A percentile compares a stretch with the other conserved stretches of the same genome.
phyloP scores from a whole-genome alignment of 2,888 invertebrate species.

The Escarpia spicata region DNA sequence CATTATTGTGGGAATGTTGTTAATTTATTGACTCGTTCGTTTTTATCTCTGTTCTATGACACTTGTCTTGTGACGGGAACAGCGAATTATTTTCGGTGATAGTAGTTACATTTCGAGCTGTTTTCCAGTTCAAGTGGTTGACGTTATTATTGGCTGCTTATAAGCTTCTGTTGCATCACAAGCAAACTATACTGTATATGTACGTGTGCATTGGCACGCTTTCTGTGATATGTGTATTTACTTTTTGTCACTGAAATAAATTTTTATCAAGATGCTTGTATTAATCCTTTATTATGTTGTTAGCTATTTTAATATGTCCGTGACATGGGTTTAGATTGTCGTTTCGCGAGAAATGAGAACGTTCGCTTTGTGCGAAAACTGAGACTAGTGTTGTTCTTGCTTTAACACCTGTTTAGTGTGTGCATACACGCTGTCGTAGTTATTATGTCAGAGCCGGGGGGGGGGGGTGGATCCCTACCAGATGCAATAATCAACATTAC shows the following conservation, averaged over 20 bases:
- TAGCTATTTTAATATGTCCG: not conserved
- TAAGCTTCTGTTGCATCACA: not conserved
- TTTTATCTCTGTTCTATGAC: not conserved
- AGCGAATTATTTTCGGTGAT: not conserved
- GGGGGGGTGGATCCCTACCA: too few relatives aligned
- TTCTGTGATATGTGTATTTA: not conserved
- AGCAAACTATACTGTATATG: not conserved
- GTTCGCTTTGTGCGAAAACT: too few relatives aligned
- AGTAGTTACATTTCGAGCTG: not conserved
- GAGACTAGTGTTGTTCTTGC: too few relatives aligned
- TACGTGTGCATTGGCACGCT: not conserved
- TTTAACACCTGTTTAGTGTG: too few relatives aligned
- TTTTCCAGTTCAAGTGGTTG: conserved; percentile 4
- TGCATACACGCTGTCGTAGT: too few relatives aligned
- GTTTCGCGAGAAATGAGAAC: not conserved
- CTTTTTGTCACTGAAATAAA: not conserved
- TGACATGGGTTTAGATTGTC: not conserved
- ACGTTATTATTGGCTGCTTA: not conserved
- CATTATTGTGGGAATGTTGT: not conserved
- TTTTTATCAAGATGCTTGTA: not conserved
- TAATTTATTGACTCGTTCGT: not conserved
- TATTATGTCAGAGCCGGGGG: too few relatives aligned
- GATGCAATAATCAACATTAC: too few relatives aligned
- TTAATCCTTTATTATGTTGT: not conserved
- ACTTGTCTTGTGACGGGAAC: not conserved